phyloP scores from a whole-genome alignment of 2,113 vertebrate species.

The Oncorhynchus mykiss region DNA sequence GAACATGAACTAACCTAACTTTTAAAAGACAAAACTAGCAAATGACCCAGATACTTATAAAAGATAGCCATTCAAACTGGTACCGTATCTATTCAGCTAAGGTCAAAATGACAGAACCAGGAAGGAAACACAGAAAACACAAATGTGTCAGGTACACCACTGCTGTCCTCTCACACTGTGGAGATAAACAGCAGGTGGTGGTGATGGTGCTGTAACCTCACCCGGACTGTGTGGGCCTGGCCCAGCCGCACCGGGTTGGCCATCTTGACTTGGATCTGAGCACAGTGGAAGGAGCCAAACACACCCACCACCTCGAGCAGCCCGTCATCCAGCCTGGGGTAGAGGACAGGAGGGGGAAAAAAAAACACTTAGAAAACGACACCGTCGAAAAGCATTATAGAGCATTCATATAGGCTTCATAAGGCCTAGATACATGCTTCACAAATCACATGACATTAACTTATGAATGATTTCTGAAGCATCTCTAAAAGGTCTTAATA shows the following conservation, averaged over 20 bases:
- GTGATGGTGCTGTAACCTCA: slow-evolving; percentile 58
- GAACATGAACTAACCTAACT: background rate
- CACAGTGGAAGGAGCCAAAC: slow-evolving; percentile 96
- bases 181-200: background rate
- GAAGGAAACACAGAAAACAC: no score
- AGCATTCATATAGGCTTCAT: no score
- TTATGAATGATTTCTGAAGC: no score
- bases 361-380: background rate
- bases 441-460: no score
- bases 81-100: no score
- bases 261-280: slow-evolving; percentile 97
- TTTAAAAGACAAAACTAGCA: background rate
- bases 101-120: no score
- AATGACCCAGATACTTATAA: no score
- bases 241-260: slow-evolving; percentile 94
- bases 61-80: no score
- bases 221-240: slow-evolving; percentile 95
- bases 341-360: background rate
- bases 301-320: slow-evolving; percentile 94
- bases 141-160: no score
- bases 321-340: slow-evolving; percentile 87
- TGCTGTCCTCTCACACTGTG: background rate
- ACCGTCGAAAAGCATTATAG: background rate
- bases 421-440: no score
- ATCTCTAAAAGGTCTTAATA: no score